A percentile compares a stretch with the other conserved stretches of the same genome.
phyloP scores from a whole-genome alignment of 2,888 invertebrate genomes.

The Clitarchus hookeri region DNA sequence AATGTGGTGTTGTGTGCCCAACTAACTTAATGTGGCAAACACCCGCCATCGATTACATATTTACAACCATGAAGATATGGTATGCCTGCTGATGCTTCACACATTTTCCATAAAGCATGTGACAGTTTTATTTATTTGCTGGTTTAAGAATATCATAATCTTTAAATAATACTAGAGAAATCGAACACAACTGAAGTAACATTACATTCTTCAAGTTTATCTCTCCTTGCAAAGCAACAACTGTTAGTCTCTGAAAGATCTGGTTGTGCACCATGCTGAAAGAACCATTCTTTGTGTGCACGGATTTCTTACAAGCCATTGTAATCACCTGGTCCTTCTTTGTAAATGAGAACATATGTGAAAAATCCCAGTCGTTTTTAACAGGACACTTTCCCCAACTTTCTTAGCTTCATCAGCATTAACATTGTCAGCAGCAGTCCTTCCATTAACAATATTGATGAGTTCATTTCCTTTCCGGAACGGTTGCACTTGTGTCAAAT shows the following conservation, averaged over 20 bases:
- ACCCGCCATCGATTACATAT: not conserved
- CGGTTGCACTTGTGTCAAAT: not conserved
- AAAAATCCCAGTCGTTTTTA: not conserved
- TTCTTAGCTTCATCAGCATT: constrained; percentile 18
- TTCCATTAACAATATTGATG: not conserved
- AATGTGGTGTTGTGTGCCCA: not conserved
- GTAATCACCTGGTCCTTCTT: constrained; percentile 19
- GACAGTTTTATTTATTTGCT: not conserved
- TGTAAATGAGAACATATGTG: constrained; percentile 9
- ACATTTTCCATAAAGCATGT: constrained; percentile 1
- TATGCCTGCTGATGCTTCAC: no score
- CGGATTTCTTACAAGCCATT: not conserved
- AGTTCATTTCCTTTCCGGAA: constrained; percentile 17
- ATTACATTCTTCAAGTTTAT: not conserved
- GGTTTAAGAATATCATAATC: not conserved
- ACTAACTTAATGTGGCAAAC: not conserved
- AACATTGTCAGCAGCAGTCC: not conserved
- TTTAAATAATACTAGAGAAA: not conserved
- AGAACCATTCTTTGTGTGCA: not conserved
- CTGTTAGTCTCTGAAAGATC: not conserved
- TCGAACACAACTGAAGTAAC: not conserved
- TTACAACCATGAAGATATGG: no score
- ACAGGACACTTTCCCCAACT: constrained; percentile 19
- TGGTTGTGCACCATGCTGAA: no score
- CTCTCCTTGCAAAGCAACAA: not conserved